Base-by-base conservation (phyloP, 2,888 invertebrate species). In the Hemicrepidius hirtus region DNA sequence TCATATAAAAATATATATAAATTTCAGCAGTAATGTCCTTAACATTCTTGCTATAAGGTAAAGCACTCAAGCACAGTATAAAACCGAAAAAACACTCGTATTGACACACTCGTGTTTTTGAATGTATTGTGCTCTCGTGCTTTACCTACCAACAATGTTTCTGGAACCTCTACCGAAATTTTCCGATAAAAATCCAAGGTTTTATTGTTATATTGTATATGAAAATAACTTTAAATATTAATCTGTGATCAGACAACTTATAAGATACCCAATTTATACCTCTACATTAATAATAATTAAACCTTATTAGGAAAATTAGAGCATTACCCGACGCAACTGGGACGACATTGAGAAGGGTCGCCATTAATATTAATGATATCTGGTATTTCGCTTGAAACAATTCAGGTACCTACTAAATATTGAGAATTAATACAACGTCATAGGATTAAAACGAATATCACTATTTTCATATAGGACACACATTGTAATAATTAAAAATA, bases 331-430 rank as follows among this genome's bases (percentile, higher is more conserved):
- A 32, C 28, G 16, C 53, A 55, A 32, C 53, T 28, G 13, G 49
- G 21, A 32, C 28, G 53, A 55, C 53, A 32, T 55, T 55, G 53
- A 55, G 53, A 32, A 55, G 53, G 53, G 53, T 55, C 16, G 32
- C 16, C 16, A 55, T 55, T 55, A 55, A 55, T 55, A 55, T 55
- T 55, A 55, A 55, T 55, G 53, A 55, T 16, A 55, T 44, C 18
- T 44, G 20, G 9, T 49, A 21, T 49, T 49, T 12, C 21, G 18
- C 20, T 49, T 21, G 20, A 5, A 49, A 49, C 49, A 49, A 49
- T 21, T 21, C 12, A 49, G 21, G 12, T 9, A 12, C 10, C 9
- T 3, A 6, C 32, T 32, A 2, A 13, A 40, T 49, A 49, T 49
- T 49, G 49, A 21, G 21, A 49, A 9, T 49, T 49, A 49, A 49